Base-by-base conservation (phyloP, 2,888 invertebrate genomes). In the Azorinus chamasolen region DNA sequence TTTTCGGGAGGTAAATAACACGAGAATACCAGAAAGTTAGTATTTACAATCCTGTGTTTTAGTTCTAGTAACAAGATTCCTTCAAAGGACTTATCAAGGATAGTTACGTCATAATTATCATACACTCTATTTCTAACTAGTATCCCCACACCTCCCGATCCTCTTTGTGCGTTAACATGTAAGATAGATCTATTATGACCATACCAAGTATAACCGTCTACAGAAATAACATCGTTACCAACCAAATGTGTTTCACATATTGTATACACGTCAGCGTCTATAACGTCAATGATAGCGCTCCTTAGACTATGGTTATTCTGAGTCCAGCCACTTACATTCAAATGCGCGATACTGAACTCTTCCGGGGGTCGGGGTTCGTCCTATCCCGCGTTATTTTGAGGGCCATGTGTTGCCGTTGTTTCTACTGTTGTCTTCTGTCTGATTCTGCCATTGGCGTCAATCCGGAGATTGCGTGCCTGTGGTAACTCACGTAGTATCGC, bases 301-400 rank as follows among this genome's bases (percentile, higher is more conserved):
- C 69, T 41, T 55, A 75, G 50, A 0, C 20, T 41, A 39, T 59
- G 14, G 24, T 75, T 79, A 45, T 68, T 55, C 1, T 27, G 39
- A 16, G 75, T 79, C 72, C 75, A 79, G 18, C 69, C 65, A 46
- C 75, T 64, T n/a, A 79, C 69, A 53, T 79, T 79, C 12, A 69
- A 14, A 10, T 79, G 74, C 1, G 69, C 71, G n/a, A 79, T 14
- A 46, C 16, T 69, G 0, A 54, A 48, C 10, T 48, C 27, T 22
- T 50, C 53, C 50, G 2, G 25, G 20, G 53, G 58, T 6, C 63
- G 68, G 68, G 68, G 18, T 22, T 45, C 10, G 16, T 39, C 51
- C 48, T 63, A 53, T 18, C n/a, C 25, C 4, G 12, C 2, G 18
- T 32, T 10, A 4, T 4, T 4, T 6, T 32, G 32, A 4, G 32